These are phyloP conservation scores for Micrastur ruficollis DNA, from an alignment of 2,797 vertebrate genomes.

Conservation along the genomic window DNA sequence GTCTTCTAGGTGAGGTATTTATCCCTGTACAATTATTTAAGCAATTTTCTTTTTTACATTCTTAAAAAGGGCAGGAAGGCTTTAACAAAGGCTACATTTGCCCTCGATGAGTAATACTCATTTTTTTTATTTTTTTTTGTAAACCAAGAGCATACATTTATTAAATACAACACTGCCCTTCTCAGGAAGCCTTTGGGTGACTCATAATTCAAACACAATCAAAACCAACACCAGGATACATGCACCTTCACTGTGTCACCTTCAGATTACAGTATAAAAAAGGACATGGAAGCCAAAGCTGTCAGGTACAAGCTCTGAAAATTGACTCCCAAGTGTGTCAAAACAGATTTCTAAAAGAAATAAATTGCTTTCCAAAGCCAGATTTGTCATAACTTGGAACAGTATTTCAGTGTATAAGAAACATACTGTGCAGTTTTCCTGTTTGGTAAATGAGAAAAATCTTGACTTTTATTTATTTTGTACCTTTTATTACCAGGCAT, in stretches of 20 bases:
- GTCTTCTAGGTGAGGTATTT: background rate
- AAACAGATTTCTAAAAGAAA: conserved; percentile 1
- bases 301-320: background rate
- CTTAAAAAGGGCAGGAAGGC: background rate
- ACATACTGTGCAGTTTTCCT: background rate
- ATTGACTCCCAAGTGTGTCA: background rate
- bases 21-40: background rate
- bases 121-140: background rate
- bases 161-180: background rate
- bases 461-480: background rate
- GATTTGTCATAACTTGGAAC: background rate
- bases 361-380: background rate
- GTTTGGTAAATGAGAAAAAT: background rate
- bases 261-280: background rate
- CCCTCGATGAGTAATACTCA: background rate
- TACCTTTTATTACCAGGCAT: background rate
- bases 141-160: background rate
- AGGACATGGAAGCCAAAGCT: background rate
- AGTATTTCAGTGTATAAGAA: background rate
- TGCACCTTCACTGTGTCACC: background rate
- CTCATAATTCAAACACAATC: background rate
- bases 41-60: background rate
- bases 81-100: background rate
- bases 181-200: background rate
- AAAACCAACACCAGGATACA: background rate